These are phyloP conservation scores for Pelochelys cantorii DNA, from an alignment of 2,797 vertebrate genomes.

Conservation along the genomic window DNA sequence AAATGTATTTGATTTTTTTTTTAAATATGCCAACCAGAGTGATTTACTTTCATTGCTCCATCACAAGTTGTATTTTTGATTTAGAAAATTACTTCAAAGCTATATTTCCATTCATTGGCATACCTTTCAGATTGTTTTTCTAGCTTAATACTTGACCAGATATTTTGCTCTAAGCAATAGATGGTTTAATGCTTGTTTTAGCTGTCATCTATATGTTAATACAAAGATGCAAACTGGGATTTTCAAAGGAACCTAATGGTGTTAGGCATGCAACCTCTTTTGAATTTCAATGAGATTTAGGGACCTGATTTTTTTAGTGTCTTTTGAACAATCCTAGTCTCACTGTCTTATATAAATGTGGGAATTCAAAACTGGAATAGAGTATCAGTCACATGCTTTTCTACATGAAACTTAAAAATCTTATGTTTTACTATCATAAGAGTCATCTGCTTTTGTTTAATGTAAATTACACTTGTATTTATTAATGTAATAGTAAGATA, in stretches of 20 bases:
- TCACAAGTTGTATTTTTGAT: neutral
- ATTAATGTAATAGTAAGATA: no score
- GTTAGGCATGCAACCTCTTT: no score
- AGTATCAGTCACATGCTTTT: neutral
- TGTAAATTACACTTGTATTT: no score
- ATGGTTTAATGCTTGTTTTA: neutral
- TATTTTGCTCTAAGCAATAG: neutral
- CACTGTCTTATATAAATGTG: neutral
- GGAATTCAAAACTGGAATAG: neutral
- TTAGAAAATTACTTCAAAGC: neutral
- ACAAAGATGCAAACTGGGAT: neutral
- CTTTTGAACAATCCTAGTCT: neutral
- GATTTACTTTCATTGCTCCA: no score
- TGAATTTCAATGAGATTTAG: neutral
- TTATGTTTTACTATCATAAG: no score
- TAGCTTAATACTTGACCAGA: no score
- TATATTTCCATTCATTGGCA: neutral
- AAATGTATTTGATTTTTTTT: no score
- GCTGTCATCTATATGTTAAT: neutral
- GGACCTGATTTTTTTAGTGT: neutral
- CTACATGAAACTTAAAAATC: neutral
- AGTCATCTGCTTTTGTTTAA: no score
- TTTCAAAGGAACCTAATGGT: neutral
- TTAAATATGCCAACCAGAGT: no score
- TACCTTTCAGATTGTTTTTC: neutral